These are phyloP conservation scores for Spilarctia lutea DNA, from an alignment of 2,888 invertebrate genomes.

Conservation along the genomic window DNA sequence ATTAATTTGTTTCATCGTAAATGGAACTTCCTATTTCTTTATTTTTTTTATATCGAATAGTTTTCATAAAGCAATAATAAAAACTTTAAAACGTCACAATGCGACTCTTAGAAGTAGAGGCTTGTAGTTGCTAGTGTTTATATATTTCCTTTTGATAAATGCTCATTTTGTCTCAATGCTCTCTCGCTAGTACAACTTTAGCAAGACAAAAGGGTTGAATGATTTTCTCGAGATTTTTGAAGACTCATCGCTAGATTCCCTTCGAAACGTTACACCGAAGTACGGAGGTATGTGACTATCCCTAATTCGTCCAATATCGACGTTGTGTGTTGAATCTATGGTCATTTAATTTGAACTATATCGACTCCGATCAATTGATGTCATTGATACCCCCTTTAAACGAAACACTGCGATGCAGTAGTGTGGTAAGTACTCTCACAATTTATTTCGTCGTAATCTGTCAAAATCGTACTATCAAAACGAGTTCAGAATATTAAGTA, in stretches of 20 bases:
- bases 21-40: too few relatives aligned
- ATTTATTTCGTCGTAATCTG: background rate
- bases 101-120: too few relatives aligned
- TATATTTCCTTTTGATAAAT: too few relatives aligned
- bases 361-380: background rate
- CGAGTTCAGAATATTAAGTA: conserved; percentile 14
- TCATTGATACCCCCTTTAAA: background rate
- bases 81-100: too few relatives aligned
- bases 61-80: too few relatives aligned
- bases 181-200: background rate
- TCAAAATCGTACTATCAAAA: background rate
- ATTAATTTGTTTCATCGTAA: background rate
- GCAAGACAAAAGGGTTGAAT: background rate
- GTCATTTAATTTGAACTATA: background rate
- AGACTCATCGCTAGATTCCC: too few relatives aligned
- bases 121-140: too few relatives aligned
- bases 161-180: too few relatives aligned
- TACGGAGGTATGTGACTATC: background rate
- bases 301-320: background rate
- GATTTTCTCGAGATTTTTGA: background rate
- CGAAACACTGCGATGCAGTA: background rate
- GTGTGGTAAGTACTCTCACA: background rate
- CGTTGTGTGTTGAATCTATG: background rate
- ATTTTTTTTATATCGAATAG: too few relatives aligned
- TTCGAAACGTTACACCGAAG: background rate